Percentiles rank a stretch among this genome's conserved stretches.
phyloP scores from a whole-genome alignment of 2,113 vertebrate species.

The Solea solea region DNA sequence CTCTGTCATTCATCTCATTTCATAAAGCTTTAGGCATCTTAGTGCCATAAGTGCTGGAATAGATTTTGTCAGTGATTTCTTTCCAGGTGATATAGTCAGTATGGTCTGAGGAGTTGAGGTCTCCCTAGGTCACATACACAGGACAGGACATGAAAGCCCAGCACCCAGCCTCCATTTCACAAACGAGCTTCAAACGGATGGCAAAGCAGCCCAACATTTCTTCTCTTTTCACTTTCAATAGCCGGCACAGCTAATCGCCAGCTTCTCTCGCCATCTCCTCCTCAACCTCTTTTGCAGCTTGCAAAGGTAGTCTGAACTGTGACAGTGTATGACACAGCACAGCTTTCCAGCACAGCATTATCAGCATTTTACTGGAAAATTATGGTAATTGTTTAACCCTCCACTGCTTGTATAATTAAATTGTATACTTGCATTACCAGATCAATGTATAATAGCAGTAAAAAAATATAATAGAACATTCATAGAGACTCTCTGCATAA shows the following conservation, averaged over 20 bases:
- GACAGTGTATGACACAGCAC: conserved; percentile 34
- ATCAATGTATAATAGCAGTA: no score
- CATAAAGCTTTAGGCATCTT: conserved; percentile 59
- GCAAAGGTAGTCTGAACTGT: conserved; percentile 67
- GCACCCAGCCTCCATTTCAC: conserved; percentile 71
- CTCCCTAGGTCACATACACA: conserved; percentile 64
- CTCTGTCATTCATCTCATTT: conserved; percentile 64
- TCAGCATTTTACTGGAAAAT: neutral
- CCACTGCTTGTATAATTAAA: no score
- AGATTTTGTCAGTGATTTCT: conserved; percentile 51
- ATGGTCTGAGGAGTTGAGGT: conserved; percentile 73
- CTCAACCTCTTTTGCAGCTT: conserved; percentile 66
- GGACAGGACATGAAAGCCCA: conserved; percentile 74
- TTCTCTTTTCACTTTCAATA: conserved; percentile 67
- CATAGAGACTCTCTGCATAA: no score
- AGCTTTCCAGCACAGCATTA: conserved; percentile 15
- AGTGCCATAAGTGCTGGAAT: conserved; percentile 61
- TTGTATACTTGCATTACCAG: no score
- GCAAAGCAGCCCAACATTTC: conserved; percentile 69
- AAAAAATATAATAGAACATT: no score
- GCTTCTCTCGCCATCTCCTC: conserved; percentile 57
- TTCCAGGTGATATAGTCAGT: conserved; percentile 61
- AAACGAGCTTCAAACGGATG: conserved; percentile 76
- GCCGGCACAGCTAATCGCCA: conserved; percentile 69
- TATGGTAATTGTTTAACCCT: no score